phyloP scores from a whole-genome alignment of 2,113 vertebrate species.

The Nibea coibor region DNA sequence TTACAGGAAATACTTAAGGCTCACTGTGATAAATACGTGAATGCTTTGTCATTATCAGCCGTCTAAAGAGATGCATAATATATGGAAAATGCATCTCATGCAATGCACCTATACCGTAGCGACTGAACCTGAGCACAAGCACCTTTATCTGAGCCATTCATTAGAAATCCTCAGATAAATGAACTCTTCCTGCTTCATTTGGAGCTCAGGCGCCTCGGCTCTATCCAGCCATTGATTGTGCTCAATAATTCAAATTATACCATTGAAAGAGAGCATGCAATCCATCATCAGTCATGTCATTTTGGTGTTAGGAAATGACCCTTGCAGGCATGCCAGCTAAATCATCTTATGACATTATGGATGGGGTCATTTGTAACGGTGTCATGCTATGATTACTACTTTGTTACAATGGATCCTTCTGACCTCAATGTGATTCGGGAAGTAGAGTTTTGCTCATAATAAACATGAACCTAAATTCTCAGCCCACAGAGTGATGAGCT shows the following conservation, averaged over 20 bases:
- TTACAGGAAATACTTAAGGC: not conserved
- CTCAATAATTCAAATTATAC: conserved; percentile 74
- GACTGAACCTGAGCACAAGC: not conserved
- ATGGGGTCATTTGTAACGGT: conserved; percentile 74
- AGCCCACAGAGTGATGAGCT: not conserved
- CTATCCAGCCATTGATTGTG: conserved; percentile 63
- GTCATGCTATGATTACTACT: conserved; percentile 61
- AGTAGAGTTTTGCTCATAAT: conserved; percentile 20
- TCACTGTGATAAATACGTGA: too few species aligned
- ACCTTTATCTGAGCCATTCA: conserved; percentile 17
- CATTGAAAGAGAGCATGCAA: conserved; percentile 43
- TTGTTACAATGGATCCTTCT: conserved; percentile 55
- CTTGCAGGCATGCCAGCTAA: conserved; percentile 55
- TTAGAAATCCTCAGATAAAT: conserved; percentile 50
- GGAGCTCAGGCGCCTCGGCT: conserved; percentile 27
- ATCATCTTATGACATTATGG: conserved; percentile 65
- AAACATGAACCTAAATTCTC: not conserved
- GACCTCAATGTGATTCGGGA: conserved; percentile 54
- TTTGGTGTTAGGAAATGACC: conserved; percentile 61
- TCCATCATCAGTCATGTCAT: conserved; percentile 61
- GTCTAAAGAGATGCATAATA: not conserved
- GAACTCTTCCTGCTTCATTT: conserved; percentile 49
- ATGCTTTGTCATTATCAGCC: not conserved
- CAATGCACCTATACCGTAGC: not conserved
- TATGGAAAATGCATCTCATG: conserved; percentile 13